Evolutionary conservation across 2,888 invertebrate genomes (phyloP), one percentile per base, ranked within the genome.

Genomic region (Tineola bisselliella): DNA sequence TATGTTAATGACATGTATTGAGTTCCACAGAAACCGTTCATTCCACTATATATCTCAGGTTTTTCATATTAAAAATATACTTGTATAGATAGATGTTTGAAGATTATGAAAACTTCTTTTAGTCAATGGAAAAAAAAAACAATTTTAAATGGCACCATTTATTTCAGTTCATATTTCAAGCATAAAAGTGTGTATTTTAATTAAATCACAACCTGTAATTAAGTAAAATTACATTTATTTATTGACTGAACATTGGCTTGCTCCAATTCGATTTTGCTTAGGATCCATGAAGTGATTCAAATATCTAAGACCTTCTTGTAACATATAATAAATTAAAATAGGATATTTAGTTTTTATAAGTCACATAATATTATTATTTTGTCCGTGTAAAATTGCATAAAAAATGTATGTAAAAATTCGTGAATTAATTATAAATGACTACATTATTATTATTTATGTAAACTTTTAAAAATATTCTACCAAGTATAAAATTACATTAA

Each of bases 131-230:
- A 69, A 67, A 64, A 68, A 72, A 70, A 61, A 70, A 66, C 67
- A 65, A 64, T 58, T 1, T 62, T 63, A 77, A 76, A 84, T 84
- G 84, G 83, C 84, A 84, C 84, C 74, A 72, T 81, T 81, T 79
- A 77, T 79, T 80, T 77, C 44, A 62, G 12, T 18, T 44, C 11
- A 15, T 17, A 17, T 63, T n/a, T 15, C 30, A 59, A 54, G 44
- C 30, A 61, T 13, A 62, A 62, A 43, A 43, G 25, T 68, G 66
- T 18, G 18, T 66, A 65, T 70, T 71, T 72, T 65, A 68, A 71
- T 73, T 73, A 72, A 73, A 76, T 84, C 82, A 84, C 84, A 84
- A 84, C 84, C 84, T 71, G 76, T 70, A 67, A 63, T 68, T 75
- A 71, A 70, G 68, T 68, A 69, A 70, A 59, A 58, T n/a, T 58